A percentile compares a stretch with the other conserved stretches of the same genome.
Conservation (phyloP, 2,113 vertebrate genomes). For the Paramisgurnus dabryanus region DNA sequence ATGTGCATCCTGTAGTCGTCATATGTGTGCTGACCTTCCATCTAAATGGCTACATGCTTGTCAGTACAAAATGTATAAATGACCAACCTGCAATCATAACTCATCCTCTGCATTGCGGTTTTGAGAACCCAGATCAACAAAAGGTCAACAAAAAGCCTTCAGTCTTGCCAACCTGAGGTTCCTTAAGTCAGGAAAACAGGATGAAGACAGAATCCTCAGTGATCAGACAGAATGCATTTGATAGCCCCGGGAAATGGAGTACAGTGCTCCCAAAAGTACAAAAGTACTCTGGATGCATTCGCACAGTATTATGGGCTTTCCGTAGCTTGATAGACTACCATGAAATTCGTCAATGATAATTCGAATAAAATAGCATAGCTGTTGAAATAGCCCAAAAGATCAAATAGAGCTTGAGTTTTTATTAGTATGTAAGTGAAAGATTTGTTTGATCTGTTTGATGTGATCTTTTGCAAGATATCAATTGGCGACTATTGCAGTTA, state of each 20-base stretch:
- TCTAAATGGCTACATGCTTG: neutral
- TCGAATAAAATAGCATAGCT: neutral
- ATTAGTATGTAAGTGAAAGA: constrained; percentile 16
- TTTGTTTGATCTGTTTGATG: neutral
- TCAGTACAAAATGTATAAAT: constrained; percentile 20
- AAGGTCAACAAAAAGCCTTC: neutral
- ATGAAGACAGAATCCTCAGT: constrained; percentile 11
- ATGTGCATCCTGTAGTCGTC: neutral
- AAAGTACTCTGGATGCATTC: neutral
- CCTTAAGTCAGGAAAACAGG: neutral
- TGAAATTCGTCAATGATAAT: neutral
- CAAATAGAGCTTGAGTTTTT: constrained; percentile 1
- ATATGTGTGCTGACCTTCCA: neutral
- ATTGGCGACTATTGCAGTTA: neutral
- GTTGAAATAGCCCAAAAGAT: neutral
- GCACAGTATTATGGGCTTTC: neutral
- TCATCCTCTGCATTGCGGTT: constrained; percentile 14
- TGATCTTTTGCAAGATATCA: neutral
- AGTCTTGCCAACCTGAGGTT: neutral
- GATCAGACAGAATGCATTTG: constrained; percentile 19
- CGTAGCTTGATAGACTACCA: neutral
- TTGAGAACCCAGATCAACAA: neutral
- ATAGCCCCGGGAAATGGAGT: neutral
- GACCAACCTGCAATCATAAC: neutral
- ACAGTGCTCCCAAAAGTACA: constrained; percentile 13